Evolutionary conservation across 1,140 invertebrate genomes (phyloP), one percentile per base, ranked within the genome.

Genomic region (Saxidomus purpurata): DNA sequence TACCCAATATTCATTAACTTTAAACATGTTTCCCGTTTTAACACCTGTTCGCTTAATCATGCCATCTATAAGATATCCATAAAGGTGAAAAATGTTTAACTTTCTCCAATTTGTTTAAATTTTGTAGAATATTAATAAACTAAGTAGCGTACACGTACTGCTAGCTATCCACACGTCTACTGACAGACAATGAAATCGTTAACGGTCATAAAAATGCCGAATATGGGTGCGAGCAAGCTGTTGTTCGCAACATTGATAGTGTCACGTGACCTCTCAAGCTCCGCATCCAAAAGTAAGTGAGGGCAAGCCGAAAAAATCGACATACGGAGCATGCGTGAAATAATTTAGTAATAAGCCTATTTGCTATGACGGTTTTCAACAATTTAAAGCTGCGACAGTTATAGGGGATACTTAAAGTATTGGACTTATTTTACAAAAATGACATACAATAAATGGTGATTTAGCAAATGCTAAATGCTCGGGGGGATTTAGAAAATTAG

Each of bases 141-240:
- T 40, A 28, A 38, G 1, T 31, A 71, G 34, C 11, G 11, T 71
- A 19, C 34, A 71, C 28, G 34, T 71, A 71, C 17, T 36, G 28
- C 11, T 31, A 38, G 22, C 67, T 71, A 36, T 71, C 67, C 67
- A 38, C 25, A 71, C 76, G 76, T 52, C 19, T 28, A 52, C 49
- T 79, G 25, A 28, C 76, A 52, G 47, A 79, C 76, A 79, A 55
- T 79, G 47, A 79, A 55, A 79, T 43, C 74, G 74, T 77, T 77
- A 77, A 47, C 31, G 63, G 43, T 80, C 38, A 87, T 81, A 77
- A 88, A 76, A 88, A 36, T 31, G 40, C 86, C 86, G 86, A 88
- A 88, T 88, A 88, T 88, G 86, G 86, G 86, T 87, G 55, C 76
- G 49, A 71, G 40, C 86, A 88, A 88, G 86, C 86, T 88, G 86